Evolutionary conservation across 37 sponge, comb jelly and placozoan genomes (phyloP).

Genomic region (Theonella swinhoei): DNA sequence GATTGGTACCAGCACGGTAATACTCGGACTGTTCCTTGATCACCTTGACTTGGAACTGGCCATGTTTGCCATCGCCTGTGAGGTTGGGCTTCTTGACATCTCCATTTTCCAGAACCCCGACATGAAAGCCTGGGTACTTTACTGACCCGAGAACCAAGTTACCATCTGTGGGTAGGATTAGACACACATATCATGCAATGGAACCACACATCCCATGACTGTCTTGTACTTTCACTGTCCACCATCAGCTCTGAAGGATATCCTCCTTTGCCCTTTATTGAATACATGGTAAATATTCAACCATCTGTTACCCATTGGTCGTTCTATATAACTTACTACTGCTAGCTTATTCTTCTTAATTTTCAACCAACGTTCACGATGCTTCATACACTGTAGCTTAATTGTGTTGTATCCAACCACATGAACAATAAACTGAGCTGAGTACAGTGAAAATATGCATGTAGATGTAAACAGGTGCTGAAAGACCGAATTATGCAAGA

Average conservation of each 20-base stretch:
- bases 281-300: not conserved
- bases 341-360: constrained; percentile 20
- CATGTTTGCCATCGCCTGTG: not conserved
- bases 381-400: constrained; percentile 53
- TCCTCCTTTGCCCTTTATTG: not conserved
- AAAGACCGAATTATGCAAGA: not conserved
- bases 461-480: not conserved
- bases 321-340: too few species aligned
- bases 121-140: not conserved
- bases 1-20: not conserved
- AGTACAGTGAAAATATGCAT: too few species aligned
- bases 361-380: constrained; percentile 29
- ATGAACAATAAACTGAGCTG: constrained; percentile 67
- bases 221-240: not conserved
- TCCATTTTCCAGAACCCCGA: not conserved
- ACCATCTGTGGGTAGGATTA: too few species aligned
- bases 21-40: not conserved
- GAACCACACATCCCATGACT: not conserved
- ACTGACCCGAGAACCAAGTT: not conserved
- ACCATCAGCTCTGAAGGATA: not conserved
- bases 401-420: constrained; percentile 41
- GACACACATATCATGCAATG: too few species aligned
- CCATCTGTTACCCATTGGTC: too few species aligned
- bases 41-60: not conserved
- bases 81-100: not conserved